A percentile compares a stretch with the other conserved stretches of the same genome.
These are phyloP conservation scores for Phocides pigmalion DNA, from an alignment of 1,140 invertebrate species.

Conservation along the genomic window DNA sequence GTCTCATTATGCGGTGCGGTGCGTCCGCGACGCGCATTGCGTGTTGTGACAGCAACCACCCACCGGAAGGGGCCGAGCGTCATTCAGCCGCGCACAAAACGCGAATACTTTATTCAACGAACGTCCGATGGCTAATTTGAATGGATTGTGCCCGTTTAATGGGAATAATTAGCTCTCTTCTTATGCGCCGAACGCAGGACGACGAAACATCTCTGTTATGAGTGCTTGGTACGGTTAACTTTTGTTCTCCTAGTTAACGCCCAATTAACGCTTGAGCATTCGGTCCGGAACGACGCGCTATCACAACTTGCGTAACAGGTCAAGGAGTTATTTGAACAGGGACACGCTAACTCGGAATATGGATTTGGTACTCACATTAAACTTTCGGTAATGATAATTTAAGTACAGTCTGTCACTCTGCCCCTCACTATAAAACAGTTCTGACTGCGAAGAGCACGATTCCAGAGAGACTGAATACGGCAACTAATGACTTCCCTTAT, in stretches of 20 bases:
- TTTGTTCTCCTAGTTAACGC: slow-evolving; percentile 60
- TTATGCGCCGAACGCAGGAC: slow-evolving; percentile 44
- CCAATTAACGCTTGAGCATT: slow-evolving; percentile 49
- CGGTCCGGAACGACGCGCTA: slow-evolving; percentile 36
- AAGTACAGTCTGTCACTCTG: not conserved
- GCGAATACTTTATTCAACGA: slow-evolving; percentile 79
- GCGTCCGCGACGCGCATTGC: slow-evolving; percentile 78
- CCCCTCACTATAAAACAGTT: not conserved
- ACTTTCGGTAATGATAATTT: not conserved
- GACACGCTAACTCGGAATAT: too few relatives aligned
- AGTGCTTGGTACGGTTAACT: slow-evolving; percentile 50
- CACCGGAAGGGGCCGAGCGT: slow-evolving; percentile 81
- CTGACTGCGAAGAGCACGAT: not conserved
- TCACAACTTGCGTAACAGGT: slow-evolving; percentile 24
- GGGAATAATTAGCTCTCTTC: slow-evolving; percentile 76
- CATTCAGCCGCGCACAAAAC: slow-evolving; percentile 80
- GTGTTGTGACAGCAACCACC: slow-evolving; percentile 82
- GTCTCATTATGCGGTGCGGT: slow-evolving; percentile 82
- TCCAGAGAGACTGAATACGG: slow-evolving; percentile 47
- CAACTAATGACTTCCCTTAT: slow-evolving; percentile 49
- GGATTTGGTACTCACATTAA: not conserved
- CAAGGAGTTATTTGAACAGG: not conserved
- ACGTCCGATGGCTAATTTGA: slow-evolving; percentile 79
- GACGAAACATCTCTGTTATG: slow-evolving; percentile 54
- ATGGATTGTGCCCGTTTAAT: slow-evolving; percentile 77